These are phyloP conservation scores for Gandaritis pyraliata DNA, from an alignment of 2,888 invertebrate species.

Conservation along the genomic window DNA sequence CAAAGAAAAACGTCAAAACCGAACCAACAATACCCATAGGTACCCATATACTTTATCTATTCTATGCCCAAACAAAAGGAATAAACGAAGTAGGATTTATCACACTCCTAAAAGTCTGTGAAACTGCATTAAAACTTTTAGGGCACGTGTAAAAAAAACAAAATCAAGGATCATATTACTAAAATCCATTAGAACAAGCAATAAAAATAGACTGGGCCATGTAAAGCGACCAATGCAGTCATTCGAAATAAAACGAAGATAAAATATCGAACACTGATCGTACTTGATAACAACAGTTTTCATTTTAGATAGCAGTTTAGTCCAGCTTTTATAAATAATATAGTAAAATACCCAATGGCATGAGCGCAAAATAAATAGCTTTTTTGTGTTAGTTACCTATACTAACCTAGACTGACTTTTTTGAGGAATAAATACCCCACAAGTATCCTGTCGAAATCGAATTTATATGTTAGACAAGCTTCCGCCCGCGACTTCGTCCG, in stretches of 20 bases:
- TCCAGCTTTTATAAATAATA: background rate
- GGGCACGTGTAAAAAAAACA: conserved; percentile 65
- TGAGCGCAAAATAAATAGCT: too few relatives aligned
- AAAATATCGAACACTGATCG: conserved; percentile 45
- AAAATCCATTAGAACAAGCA: conserved; percentile 79
- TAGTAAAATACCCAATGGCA: too few relatives aligned
- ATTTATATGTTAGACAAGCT: too few relatives aligned
- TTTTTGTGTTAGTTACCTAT: too few relatives aligned
- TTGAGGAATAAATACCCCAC: too few relatives aligned
- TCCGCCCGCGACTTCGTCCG: too few relatives aligned
- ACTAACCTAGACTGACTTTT: too few relatives aligned
- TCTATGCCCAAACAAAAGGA: conserved; percentile 25
- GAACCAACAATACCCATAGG: background rate
- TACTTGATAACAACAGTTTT: conserved; percentile 44
- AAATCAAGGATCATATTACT: conserved; percentile 80
- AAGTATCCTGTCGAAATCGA: too few relatives aligned
- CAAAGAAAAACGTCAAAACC: too few relatives aligned
- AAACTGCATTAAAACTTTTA: conserved; percentile 56
- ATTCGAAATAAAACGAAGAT: conserved; percentile 68
- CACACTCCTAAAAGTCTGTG: conserved; percentile 45
- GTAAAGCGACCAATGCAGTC: conserved; percentile 63
- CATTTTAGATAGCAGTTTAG: background rate
- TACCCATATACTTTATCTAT: too few relatives aligned
- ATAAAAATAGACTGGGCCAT: conserved; percentile 75
- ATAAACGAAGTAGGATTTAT: conserved; percentile 52